These are phyloP conservation scores for Pardalotus punctatus DNA, from an alignment of 2,113 vertebrate genomes.

Conservation along the genomic window DNA sequence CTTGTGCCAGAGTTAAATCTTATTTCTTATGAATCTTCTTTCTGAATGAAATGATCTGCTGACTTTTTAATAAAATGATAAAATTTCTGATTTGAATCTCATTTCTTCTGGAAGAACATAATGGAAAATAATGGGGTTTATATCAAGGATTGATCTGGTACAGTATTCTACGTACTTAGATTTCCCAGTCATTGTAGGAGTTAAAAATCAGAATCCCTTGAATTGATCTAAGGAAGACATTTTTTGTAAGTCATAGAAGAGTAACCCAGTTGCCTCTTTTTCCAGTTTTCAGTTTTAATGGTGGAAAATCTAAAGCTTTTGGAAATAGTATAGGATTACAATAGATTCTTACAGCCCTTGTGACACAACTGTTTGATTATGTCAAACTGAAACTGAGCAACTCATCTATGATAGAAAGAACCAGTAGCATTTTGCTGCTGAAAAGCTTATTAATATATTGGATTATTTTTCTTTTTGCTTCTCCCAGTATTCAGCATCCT, in stretches of 20 bases:
- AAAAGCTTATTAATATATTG: neutral
- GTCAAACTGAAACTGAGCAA: neutral
- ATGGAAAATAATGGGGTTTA: neutral
- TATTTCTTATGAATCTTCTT: neutral
- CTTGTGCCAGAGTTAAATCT: neutral
- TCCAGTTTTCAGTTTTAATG: neutral
- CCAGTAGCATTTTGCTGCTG: neutral
- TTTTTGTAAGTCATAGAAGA: neutral
- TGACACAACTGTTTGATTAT: neutral
- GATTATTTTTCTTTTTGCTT: neutral
- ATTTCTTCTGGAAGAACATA: neutral
- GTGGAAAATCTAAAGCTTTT: neutral
- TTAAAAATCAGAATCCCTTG: neutral
- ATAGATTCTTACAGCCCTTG: neutral
- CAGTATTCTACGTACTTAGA: neutral
- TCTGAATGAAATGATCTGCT: neutral
- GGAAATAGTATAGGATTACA: neutral
- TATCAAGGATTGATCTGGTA: neutral
- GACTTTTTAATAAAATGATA: neutral
- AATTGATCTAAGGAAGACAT: neutral
- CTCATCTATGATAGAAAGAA: neutral
- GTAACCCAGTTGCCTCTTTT: neutral
- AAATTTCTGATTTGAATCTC: neutral
- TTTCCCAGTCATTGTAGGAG: neutral
- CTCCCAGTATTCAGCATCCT: constrained; percentile 61